Percentiles rank a stretch among this genome's conserved stretches.
Conservation (phyloP, 2,113 vertebrate genomes). For the Sturnus vulgaris region DNA sequence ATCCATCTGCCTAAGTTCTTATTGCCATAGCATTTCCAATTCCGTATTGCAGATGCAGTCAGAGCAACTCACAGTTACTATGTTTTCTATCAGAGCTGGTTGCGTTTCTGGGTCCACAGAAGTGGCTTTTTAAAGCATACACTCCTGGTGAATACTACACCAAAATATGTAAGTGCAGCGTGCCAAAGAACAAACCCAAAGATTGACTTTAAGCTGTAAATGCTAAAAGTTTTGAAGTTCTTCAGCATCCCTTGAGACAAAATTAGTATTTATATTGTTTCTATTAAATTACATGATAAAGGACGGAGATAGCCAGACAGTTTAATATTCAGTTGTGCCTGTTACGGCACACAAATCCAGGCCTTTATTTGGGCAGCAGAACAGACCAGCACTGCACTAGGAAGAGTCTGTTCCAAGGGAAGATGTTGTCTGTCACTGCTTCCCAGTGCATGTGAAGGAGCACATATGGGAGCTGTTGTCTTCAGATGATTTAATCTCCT, state of each 20-base stretch:
- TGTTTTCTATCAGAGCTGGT: background rate
- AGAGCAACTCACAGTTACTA: background rate
- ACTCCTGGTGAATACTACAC: background rate
- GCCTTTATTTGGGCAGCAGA: background rate
- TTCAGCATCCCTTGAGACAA: background rate
- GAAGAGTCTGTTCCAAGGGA: background rate
- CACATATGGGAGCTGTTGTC: conserved; percentile 8
- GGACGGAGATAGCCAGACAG: background rate
- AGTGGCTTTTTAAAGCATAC: background rate
- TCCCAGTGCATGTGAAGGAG: background rate
- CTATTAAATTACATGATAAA: background rate
- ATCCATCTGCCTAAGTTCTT: background rate
- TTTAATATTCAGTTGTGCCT: background rate
- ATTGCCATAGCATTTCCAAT: background rate
- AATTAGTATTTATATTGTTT: background rate
- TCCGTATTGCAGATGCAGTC: background rate
- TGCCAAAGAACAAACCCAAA: background rate
- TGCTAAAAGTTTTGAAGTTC: background rate
- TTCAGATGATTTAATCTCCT: conserved; percentile 43
- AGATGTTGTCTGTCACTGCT: background rate
- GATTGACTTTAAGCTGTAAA: background rate
- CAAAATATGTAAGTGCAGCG: fast-evolving
- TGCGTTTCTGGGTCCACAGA: background rate
- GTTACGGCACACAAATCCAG: background rate
- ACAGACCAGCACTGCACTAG: background rate